These are phyloP conservation scores for Schizotus pectinicornis DNA, from an alignment of 2,888 invertebrate species.

Conservation along the genomic window DNA sequence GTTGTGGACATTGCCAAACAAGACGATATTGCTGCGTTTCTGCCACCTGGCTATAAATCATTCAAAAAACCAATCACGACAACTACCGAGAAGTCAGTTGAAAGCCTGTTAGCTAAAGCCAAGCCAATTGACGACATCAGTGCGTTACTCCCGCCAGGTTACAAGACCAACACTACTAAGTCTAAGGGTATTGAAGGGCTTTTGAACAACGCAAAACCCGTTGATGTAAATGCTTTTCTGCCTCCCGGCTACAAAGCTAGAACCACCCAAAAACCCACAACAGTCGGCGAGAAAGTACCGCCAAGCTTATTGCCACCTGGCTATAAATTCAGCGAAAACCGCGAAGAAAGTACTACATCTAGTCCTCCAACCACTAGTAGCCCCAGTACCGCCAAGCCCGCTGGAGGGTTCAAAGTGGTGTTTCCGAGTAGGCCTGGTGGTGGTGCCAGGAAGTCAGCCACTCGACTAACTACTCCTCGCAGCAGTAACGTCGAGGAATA, in stretches of 20 bases:
- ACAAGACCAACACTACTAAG: slow-evolving; percentile 56
- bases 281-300: slow-evolving; percentile 53
- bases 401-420: slow-evolving; percentile 68
- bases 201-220: slow-evolving; percentile 43
- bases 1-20: slow-evolving; percentile 61
- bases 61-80: slow-evolving; percentile 36
- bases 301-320: slow-evolving; percentile 63
- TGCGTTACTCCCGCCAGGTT: slow-evolving; percentile 72
- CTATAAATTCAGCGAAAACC: slow-evolving; percentile 58
- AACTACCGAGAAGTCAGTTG: slow-evolving; percentile 27
- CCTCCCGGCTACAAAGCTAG: slow-evolving; percentile 65
- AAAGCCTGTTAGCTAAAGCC: slow-evolving; percentile 38
- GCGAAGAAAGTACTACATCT: slow-evolving; percentile 20
- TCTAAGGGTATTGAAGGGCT: slow-evolving; percentile 27
- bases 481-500: slow-evolving; percentile 34
- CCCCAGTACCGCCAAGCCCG: slow-evolving; percentile 54
- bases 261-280: slow-evolving; percentile 37
- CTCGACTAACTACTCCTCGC: slow-evolving; percentile 42
- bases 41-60: slow-evolving; percentile 70
- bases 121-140: slow-evolving; percentile 61
- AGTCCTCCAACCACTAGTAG: slow-evolving; percentile 55
- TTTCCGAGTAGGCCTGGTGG: slow-evolving; percentile 80
- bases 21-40: slow-evolving; percentile 66
- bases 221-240: slow-evolving; percentile 60
- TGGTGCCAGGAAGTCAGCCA: slow-evolving; percentile 61